Base-by-base conservation (phyloP, 2,113 vertebrate species). In the Clinocottus analis region DNA sequence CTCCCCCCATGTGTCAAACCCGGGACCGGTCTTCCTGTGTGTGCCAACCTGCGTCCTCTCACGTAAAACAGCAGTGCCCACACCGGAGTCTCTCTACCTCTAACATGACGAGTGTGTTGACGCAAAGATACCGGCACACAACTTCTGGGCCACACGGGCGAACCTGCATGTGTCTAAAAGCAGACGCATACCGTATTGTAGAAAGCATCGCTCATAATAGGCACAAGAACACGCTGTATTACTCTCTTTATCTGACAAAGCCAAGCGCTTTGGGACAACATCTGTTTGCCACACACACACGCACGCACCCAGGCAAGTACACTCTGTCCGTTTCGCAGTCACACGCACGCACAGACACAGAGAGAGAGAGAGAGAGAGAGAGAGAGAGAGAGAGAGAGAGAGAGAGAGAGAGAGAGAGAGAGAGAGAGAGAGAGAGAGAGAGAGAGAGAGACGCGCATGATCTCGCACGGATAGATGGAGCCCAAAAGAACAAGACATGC, bases 181-280 rank as follows among this genome's bases (percentile, higher is more conserved):
- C 62, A 43, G 27, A 61, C 68, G 13, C 70, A 65, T 16, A 31
- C 21, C 53, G 79, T 69, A 25, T 37, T 72, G 84, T 39, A 39
- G 14, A 49, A 69, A 33, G 41, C 29, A 45, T 65, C 41, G 70
- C 75, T 67, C 27, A 21, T 45, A 65, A 67, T 17, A 60, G 64
- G 64, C 82, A 53, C 78, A 66, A 73, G 87, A 73, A 90, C 85
- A 79, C 39, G 81, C 80, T 65, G 86, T 85, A 75, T 91, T 63
- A 76, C 83, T 87, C 62, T 63, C 72, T 87, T 85, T 67, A 90
- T 91, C 79, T 76, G 85, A 87, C 87, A 86, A 81, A 88, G 85
- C 77, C 80, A 41, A 71, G 74, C 84, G 87, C 83, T 87, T 76
- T 84, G 85, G 79, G 86, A 87, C 89, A 86, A 88, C 91, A 88